A percentile compares a stretch with the other conserved stretches of the same genome.
Conservation (phyloP, 2,797 vertebrate species). For the Numenius phaeopus region DNA sequence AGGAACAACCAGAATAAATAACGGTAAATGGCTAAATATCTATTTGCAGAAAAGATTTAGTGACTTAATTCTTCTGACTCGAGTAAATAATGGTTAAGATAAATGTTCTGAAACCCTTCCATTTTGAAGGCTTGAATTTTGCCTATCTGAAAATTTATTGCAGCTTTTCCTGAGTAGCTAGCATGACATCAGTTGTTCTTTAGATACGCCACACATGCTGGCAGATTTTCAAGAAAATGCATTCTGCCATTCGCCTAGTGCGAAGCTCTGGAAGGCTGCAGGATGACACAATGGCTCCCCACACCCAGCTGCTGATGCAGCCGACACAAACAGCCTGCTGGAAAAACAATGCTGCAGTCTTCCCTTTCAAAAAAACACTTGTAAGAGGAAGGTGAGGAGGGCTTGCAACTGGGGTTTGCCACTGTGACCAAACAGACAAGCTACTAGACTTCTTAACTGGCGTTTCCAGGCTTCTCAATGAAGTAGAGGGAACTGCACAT, state of each 20-base stretch:
- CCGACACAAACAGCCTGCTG: neutral
- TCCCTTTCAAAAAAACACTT: neutral
- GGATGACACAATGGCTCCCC: neutral
- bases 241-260: neutral
- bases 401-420: neutral
- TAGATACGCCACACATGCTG: neutral
- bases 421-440: neutral
- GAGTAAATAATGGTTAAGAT: neutral
- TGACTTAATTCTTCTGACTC: neutral
- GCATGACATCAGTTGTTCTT: neutral
- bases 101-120: slow-evolving; percentile 10
- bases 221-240: neutral
- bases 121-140: neutral
- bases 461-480: neutral
- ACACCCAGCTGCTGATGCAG: neutral
- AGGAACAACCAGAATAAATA: slow-evolving; percentile 42
- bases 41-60: slow-evolving; percentile 20
- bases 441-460: neutral
- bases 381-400: neutral
- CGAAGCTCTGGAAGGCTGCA: neutral
- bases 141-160: neutral
- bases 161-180: neutral
- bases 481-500: neutral
- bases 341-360: neutral
- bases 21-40: neutral